These are phyloP conservation scores for Hypothenemus hampei DNA, from an alignment of 1,140 invertebrate species.

Conservation along the genomic window DNA sequence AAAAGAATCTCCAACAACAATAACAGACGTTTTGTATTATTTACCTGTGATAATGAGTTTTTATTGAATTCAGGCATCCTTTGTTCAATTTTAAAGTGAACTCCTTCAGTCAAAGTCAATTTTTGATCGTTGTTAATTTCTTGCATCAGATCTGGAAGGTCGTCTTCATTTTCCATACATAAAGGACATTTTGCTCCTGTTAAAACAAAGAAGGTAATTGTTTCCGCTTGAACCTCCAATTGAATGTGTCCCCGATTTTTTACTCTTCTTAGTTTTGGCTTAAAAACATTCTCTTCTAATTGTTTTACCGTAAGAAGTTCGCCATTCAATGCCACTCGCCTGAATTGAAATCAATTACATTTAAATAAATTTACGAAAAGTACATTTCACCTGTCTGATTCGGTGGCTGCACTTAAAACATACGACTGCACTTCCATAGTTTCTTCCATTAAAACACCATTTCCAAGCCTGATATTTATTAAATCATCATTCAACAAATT, in stretches of 20 bases:
- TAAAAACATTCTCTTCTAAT: constrained; percentile 11
- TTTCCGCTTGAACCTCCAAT: constrained; percentile 33
- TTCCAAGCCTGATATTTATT: constrained; percentile 29
- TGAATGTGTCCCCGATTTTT: constrained; percentile 31
- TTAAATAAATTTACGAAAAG: not conserved
- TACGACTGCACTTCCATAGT: constrained; percentile 40
- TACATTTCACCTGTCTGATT: constrained; percentile 33
- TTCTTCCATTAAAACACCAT: constrained; percentile 27
- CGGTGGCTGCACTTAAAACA: constrained; percentile 31
- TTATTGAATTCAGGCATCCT: not conserved
- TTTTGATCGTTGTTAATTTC: constrained; percentile 38
- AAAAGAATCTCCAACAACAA: not conserved
- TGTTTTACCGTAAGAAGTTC: constrained; percentile 28
- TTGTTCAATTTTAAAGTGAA: constrained; percentile 16
- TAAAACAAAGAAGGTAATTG: constrained; percentile 41
- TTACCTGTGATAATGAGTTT: no score
- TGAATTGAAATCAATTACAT: constrained; percentile 17
- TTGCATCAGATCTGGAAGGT: constrained; percentile 31
- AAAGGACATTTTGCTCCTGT: constrained; percentile 35
- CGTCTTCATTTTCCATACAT: constrained; percentile 36
- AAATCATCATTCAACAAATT: constrained; percentile 22
- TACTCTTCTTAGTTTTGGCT: constrained; percentile 37
- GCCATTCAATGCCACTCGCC: constrained; percentile 37
- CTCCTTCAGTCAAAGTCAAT: constrained; percentile 14
- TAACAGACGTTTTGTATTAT: no score